These are phyloP conservation scores for Coreoperca whiteheadi DNA, from an alignment of 2,113 vertebrate genomes.

Conservation along the genomic window DNA sequence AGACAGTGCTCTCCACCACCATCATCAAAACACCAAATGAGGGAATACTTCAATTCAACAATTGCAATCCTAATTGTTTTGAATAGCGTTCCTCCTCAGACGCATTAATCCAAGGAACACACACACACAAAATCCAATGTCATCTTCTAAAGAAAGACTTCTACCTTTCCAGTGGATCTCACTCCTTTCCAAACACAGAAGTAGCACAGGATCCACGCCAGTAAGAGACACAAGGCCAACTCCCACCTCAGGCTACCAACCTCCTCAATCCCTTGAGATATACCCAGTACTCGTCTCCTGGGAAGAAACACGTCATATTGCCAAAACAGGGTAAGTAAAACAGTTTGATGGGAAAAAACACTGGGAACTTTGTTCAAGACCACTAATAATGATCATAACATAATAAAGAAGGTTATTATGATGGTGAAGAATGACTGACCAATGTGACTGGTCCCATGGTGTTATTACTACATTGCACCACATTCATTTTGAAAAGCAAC, in stretches of 20 bases:
- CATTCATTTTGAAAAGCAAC: too few species aligned
- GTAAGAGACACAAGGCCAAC: constrained; percentile 77
- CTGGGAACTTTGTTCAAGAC: neutral
- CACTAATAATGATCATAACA: neutral
- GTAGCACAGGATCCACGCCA: constrained; percentile 81
- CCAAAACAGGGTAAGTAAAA: neutral
- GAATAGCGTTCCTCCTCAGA: neutral
- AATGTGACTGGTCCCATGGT: neutral
- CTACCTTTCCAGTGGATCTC: constrained; percentile 83
- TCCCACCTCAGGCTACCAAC: constrained; percentile 81
- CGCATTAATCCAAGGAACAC: too few species aligned
- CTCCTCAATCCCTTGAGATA: constrained; percentile 88
- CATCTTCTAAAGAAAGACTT: neutral
- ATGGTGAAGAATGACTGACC: neutral
- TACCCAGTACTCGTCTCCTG: constrained; percentile 85
- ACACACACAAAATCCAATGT: neutral
- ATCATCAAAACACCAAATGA: too few species aligned
- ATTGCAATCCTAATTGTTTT: too few species aligned
- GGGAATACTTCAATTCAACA: too few species aligned
- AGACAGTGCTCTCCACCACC: too few species aligned
- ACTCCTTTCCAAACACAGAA: constrained; percentile 85
- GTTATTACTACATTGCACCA: neutral
- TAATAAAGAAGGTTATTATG: constrained; percentile 2
- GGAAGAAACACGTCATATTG: constrained; percentile 30
- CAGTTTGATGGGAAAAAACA: neutral